Conservation (phyloP, 2,888 invertebrate species). For the Heliconius charithonia region DNA sequence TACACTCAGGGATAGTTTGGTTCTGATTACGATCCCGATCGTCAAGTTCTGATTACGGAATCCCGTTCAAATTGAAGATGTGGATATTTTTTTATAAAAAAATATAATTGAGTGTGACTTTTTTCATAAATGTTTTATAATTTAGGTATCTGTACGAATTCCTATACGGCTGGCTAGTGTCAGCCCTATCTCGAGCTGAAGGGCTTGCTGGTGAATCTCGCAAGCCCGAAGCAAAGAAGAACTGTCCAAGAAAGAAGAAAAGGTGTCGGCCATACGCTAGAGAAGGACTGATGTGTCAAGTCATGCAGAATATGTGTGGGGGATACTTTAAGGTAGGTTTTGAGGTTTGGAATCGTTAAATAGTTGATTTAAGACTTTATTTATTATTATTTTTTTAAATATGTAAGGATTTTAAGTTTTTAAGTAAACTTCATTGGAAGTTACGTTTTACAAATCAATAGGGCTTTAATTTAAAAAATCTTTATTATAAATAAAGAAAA, state of each 20-base stretch:
- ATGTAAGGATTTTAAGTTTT: neutral
- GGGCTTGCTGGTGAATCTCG: conserved; percentile 88
- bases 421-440: too few species aligned
- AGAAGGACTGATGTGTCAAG: conserved; percentile 95
- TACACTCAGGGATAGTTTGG: too few species aligned
- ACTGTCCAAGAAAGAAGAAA: conserved; percentile 83
- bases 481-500: too few species aligned
- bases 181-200: conserved; percentile 95
- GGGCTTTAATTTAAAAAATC: too few species aligned
- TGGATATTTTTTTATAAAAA: too few species aligned
- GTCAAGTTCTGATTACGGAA: too few species aligned
- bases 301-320: conserved; percentile 96
- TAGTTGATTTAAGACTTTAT: too few species aligned
- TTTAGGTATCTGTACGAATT: conserved; percentile 95
- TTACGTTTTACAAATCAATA: too few species aligned
- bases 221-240: conserved; percentile 63
- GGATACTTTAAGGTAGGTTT: conserved; percentile 93
- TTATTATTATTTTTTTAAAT: neutral
- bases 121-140: neutral
- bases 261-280: conserved; percentile 90
- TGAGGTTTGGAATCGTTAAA: neutral
- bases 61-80: too few species aligned
- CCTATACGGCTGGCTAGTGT: conserved; percentile 96
- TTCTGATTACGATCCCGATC: too few species aligned
- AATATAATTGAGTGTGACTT: too few species aligned